phyloP scores from a whole-genome alignment of 1,140 invertebrate genomes.

The Bombus huntii region DNA sequence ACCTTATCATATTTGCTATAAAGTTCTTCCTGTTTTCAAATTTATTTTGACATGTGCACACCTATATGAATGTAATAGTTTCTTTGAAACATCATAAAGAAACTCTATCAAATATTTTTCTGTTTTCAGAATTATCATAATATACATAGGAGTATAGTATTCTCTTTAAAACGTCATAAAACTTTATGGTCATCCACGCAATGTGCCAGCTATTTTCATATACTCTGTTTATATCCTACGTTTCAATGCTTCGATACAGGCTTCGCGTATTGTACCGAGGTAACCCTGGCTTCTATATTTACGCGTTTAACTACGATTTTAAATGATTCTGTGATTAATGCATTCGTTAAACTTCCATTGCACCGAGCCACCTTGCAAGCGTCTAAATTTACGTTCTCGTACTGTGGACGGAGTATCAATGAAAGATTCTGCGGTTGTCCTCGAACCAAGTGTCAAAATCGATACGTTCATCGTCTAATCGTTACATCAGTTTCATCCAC shows the following conservation, averaged over 20 bases:
- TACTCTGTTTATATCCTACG: no score
- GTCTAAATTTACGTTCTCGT: constrained; percentile 10
- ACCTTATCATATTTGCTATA: no score
- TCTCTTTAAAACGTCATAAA: neutral
- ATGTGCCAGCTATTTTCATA: neutral
- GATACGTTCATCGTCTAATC: no score
- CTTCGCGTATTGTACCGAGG: neutral
- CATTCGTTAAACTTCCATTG: neutral
- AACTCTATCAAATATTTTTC: neutral
- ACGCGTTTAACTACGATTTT: neutral
- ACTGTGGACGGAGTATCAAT: neutral
- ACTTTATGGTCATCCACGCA: neutral
- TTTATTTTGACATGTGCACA: neutral
- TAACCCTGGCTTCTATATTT: constrained; percentile 16
- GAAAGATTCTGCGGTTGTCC: neutral
- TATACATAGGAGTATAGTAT: neutral
- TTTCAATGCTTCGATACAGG: neutral
- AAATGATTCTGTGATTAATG: constrained; percentile 18
- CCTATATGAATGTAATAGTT: neutral
- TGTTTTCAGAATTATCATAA: neutral
- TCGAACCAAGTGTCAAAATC: neutral
- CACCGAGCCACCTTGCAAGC: no score
- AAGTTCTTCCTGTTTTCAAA: neutral
- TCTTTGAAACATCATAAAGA: neutral
- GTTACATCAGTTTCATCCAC: neutral